Evolutionary conservation across 2,797 vertebrate species (phyloP), one percentile per base, ranked within the genome.

Genomic region (Manis javanica): DNA sequence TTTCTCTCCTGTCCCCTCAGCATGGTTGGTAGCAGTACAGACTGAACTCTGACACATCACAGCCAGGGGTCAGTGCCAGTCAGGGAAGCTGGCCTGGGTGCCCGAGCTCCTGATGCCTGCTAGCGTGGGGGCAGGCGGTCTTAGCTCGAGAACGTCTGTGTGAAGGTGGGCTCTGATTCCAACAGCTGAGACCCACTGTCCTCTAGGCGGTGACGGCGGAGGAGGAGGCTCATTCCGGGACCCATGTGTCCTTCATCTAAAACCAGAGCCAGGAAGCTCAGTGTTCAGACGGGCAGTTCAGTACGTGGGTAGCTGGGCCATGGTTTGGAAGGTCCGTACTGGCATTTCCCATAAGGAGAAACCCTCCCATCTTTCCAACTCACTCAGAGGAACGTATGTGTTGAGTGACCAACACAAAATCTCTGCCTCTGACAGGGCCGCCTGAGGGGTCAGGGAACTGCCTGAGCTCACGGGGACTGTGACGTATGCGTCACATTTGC

Each of bases 11-110:
- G 69, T 3, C 18, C 3, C 51, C 29, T 29, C 34, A 34, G 26
- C 2, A 18, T 31, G 11, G 9, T 14, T 23, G n/a, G 26, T 31
- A 9, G 7, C 6, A 59, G 16, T 51, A 1, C 1, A 86, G 66
- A 29, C 88, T 84, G 81, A 29, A 66, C 14, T 21, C 42, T 93
- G 92, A 88, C 68, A 93, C 82, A 79, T 23, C 13, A 75, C 78
- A 13, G 14, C 18, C 49, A 71, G 21, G 10, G 4, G 68, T 55
- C 18, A 21, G 8, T 7, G 42, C 7, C 55, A 49, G 37, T 39
- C 12, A 4, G 15, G 42, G 26, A 63, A 29, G 19, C 37, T 4
- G 12, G 7, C 29, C 66, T 31, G 37, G 26, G 3, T 11, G 49
- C 24, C 9, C 11, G 34, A 34, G 10, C 15, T 90, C 15, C 64